Base-by-base conservation (phyloP, 2,113 vertebrate species). In the Anhinga rufa region DNA sequence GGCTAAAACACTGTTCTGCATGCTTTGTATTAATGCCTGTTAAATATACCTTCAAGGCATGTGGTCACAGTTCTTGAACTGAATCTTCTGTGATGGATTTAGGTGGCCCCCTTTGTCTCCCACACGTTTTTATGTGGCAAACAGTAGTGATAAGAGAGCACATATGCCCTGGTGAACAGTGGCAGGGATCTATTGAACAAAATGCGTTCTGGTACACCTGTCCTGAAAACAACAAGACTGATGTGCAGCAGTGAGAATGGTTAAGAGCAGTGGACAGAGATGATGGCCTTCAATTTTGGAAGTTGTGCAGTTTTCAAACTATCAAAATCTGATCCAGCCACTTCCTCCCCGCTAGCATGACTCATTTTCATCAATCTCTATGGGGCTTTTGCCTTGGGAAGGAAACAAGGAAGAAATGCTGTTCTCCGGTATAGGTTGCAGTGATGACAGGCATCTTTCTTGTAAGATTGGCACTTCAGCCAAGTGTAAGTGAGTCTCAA, bases 401-500 rank as follows among this genome's bases (percentile, higher is more conserved):
- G 49, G 60, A 25, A 21, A 74, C 3, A 7, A 26, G 42, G 72
- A 70, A 17, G 44, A 60, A 52, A 54, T 24, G 29, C 96, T 72
- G 5, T 48, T 65, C 82, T 98, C 98, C 0, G 95, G 95, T 14
- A 97, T 1, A 69, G 98, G 51, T 13, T n/a, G 46, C 34, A 87
- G 57, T 9, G 62, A 92, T 2, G 98, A 95, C 77, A 86, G 85
- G 17, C n/a, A 29, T 12, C 93, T 97, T 78, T 99, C 99, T 61
- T 98, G 98, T 66, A 98, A 93, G 28, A 99, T 98, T 2, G 99
- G 89, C 11, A 14, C 94, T 7, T 96, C 24, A 54, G 99, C 88
- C 82, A 99, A 94, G 58, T 98, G 96, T 46, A 99, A 98, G 12
- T 97, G 65, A 72, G 98, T 98, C 92, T 99, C 98, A 72, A 99